Percentiles rank a stretch among this genome's conserved stretches.
phyloP scores from a whole-genome alignment of 2,797 vertebrate genomes.

The Lophius americanus region DNA sequence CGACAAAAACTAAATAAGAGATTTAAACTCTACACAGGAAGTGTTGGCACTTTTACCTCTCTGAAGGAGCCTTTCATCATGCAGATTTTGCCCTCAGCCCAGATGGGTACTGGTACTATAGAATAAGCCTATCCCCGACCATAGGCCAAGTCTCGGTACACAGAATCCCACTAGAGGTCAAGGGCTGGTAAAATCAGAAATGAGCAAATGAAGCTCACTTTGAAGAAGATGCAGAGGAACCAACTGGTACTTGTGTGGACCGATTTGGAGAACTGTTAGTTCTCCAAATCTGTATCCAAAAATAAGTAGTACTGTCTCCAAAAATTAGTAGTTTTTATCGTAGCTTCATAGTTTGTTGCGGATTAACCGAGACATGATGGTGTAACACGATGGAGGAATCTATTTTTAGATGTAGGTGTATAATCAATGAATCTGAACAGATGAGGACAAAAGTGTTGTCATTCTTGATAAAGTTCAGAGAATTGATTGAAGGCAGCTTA shows the following conservation, averaged over 20 bases:
- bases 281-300: too few relatives aligned
- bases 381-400: too few relatives aligned
- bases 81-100: slow-evolving; percentile 11
- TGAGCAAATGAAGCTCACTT: slow-evolving; percentile 28
- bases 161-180: slow-evolving; percentile 1
- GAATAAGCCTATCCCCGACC: slow-evolving; percentile 26
- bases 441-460: too few relatives aligned
- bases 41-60: slow-evolving; percentile 21
- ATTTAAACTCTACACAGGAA: background rate
- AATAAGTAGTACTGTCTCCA: too few relatives aligned
- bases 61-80: slow-evolving; percentile 23
- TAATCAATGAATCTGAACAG: too few relatives aligned
- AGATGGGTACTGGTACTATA: slow-evolving; percentile 21
- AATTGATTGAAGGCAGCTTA: too few relatives aligned
- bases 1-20: background rate
- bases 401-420: too few relatives aligned
- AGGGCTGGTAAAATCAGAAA: slow-evolving; percentile 27
- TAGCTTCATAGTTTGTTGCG: background rate
- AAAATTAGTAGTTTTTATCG: background rate
- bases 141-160: slow-evolving; percentile 39
- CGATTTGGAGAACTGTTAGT: background rate
- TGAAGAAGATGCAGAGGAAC: slow-evolving; percentile 4
- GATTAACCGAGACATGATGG: too few relatives aligned
- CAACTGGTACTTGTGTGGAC: background rate
- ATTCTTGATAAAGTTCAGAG: too few relatives aligned